Evolutionary conservation across 2,113 vertebrate genomes (phyloP).

Genomic region (Dissostichus mawsoni): DNA sequence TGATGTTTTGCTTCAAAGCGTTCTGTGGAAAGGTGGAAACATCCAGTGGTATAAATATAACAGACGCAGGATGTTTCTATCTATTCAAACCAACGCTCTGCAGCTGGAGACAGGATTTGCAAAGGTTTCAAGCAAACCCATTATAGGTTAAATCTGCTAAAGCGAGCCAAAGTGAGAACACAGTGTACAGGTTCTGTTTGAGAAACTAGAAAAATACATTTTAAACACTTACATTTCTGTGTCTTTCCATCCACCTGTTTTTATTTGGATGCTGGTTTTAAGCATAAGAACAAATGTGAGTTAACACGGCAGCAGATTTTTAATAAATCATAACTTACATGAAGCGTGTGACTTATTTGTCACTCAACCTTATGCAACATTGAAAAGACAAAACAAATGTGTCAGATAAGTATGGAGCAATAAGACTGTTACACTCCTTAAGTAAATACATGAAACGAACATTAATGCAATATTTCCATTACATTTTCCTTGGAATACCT

Average conservation of each 20-base stretch:
- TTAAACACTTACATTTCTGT: not conserved
- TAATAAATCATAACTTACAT: not conserved
- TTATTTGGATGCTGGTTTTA: no score
- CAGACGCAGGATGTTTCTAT: constrained; percentile 6
- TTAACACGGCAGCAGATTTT: not conserved
- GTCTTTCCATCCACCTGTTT: not conserved
- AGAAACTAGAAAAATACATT: not conserved
- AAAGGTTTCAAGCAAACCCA: not conserved
- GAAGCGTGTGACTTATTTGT: no score
- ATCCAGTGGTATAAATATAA: constrained; percentile 17
- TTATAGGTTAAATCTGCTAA: not conserved
- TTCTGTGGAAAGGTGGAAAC: constrained; percentile 29
- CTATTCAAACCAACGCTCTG: not conserved
- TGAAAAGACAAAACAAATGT: not conserved
- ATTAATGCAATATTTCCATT: not conserved
- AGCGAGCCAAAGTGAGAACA: not conserved
- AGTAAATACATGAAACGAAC: not conserved
- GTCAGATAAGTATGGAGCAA: no score
- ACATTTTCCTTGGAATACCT: no score
- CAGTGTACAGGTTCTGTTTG: not conserved
- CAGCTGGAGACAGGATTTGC: not conserved
- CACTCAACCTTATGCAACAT: not conserved
- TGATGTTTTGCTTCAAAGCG: constrained; percentile 14
- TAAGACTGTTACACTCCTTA: not conserved
- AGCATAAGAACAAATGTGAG: no score